These are phyloP conservation scores for Psittacula echo DNA, from an alignment of 2,797 vertebrate genomes.

Conservation along the genomic window DNA sequence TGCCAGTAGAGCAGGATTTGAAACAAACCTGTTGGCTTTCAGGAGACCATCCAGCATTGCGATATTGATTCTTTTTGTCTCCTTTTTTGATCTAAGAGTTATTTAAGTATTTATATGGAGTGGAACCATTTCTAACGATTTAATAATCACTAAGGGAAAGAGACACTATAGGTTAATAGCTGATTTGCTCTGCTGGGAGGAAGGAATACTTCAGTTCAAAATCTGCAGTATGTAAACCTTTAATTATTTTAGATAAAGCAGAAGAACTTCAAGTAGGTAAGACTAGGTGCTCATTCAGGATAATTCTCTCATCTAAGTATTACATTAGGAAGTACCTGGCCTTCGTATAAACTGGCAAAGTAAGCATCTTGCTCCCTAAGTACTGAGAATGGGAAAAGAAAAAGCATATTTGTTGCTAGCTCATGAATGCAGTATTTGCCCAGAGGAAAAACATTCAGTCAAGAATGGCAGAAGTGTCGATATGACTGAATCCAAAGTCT, in stretches of 20 bases:
- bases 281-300: not conserved
- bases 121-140: constrained; percentile 31
- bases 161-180: not conserved
- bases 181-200: not conserved
- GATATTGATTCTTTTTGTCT: not conserved
- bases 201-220: not conserved
- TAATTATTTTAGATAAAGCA: constrained; percentile 10
- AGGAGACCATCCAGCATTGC: not conserved
- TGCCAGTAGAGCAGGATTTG: not conserved
- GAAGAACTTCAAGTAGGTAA: not conserved
- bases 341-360: not conserved
- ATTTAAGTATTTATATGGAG: constrained; percentile 14
- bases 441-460: not conserved
- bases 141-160: constrained; percentile 28
- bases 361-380: not conserved
- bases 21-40: not conserved
- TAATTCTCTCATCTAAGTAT: not conserved
- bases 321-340: not conserved
- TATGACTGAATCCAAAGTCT: not conserved
- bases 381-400: not conserved
- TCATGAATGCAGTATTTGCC: not conserved
- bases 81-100: not conserved
- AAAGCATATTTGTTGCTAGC: not conserved
- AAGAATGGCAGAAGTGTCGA: not conserved
- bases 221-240: not conserved